Evolutionary conservation across 2,888 invertebrate genomes (phyloP).

Genomic region (Fragum fragum): DNA sequence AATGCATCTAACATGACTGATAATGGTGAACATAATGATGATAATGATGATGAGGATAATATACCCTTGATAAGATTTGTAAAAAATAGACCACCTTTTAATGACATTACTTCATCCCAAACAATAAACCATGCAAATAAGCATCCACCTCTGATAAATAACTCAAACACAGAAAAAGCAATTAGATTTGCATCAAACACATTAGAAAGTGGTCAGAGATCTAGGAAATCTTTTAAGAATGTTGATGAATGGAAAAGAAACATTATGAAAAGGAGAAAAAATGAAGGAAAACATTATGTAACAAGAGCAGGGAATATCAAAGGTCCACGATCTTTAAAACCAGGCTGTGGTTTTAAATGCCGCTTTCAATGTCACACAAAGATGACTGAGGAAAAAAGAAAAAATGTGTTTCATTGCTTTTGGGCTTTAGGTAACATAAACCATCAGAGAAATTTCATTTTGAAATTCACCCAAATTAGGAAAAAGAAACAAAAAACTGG

Average conservation of each 20-base stretch:
- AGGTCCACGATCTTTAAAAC: neutral
- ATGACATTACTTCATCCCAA: neutral
- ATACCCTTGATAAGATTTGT: slow-evolving; percentile 6
- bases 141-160: neutral
- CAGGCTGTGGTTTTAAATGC: slow-evolving; percentile 23
- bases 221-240: no score
- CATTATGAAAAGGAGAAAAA: slow-evolving; percentile 18
- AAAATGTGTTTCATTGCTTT: slow-evolving; percentile 34
- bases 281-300: slow-evolving; percentile 24
- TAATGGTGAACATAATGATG: neutral
- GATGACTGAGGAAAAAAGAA: slow-evolving; percentile 11
- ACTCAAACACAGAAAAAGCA: no score
- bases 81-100: neutral
- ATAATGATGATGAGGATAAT: slow-evolving; percentile 15
- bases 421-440: slow-evolving; percentile 27
- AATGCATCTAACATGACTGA: no score
- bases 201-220: slow-evolving; percentile 22
- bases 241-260: slow-evolving; percentile 37
- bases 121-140: neutral
- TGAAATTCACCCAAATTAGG: slow-evolving; percentile 12
- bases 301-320: neutral
- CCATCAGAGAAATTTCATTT: slow-evolving; percentile 34
- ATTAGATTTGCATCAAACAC: slow-evolving; percentile 21
- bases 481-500: neutral
- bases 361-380: slow-evolving; percentile 21